A percentile compares a stretch with the other conserved stretches of the same genome.
Evolutionary conservation across 2,888 invertebrate species (phyloP).

Genomic region (Slavum lentiscoides): DNA sequence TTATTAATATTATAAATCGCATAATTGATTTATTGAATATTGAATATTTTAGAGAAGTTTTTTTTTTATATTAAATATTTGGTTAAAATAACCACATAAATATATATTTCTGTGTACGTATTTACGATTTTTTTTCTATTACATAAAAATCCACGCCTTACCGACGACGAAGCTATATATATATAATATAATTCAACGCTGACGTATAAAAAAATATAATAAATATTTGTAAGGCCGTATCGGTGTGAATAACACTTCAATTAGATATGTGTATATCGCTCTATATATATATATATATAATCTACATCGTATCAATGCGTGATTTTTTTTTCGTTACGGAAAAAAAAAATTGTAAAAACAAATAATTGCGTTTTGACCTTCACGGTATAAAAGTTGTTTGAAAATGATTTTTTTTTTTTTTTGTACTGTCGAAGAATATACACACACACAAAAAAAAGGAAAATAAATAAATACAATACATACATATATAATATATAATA

Average conservation of each 20-base stretch:
- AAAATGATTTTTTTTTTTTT: conserved; percentile 4
- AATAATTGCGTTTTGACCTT: conserved; percentile 36
- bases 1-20: too few relatives aligned
- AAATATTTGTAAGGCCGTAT: conserved; percentile 13
- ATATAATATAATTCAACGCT: too few relatives aligned
- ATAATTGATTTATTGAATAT: too few relatives aligned
- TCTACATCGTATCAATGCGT: too few relatives aligned
- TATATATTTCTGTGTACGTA: too few relatives aligned
- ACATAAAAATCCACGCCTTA: too few relatives aligned
- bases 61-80: too few relatives aligned
- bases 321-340: background rate
- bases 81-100: too few relatives aligned
- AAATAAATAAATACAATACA: background rate
- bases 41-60: too few relatives aligned
- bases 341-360: conserved; percentile 31
- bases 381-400: conserved; percentile 14
- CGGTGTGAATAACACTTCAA: conserved; percentile 12
- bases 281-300: background rate
- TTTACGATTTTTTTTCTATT: too few relatives aligned
- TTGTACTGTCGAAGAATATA: background rate
- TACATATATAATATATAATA: too few relatives aligned
- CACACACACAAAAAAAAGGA: background rate
- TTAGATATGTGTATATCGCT: background rate
- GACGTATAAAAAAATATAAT: background rate
- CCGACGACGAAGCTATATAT: too few relatives aligned